These are phyloP conservation scores for Pegoplata infirma DNA, from an alignment of 2,888 invertebrate genomes.

Conservation along the genomic window DNA sequence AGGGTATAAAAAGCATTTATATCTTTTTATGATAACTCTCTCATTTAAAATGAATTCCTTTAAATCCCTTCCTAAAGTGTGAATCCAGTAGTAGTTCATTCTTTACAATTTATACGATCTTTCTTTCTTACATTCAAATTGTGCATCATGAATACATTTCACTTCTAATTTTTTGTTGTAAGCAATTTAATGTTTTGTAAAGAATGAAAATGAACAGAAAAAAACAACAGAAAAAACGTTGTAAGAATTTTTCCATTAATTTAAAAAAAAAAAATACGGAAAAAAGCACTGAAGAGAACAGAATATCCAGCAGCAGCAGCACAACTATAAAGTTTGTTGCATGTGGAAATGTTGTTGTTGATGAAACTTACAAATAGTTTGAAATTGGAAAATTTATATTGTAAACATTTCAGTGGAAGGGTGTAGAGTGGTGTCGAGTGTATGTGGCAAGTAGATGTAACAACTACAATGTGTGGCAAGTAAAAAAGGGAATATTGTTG, in stretches of 20 bases:
- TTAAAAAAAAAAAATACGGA: constrained; percentile 36
- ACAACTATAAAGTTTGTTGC: constrained; percentile 49
- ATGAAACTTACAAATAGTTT: constrained; percentile 39
- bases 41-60: no score
- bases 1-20: no score
- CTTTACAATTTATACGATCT: no score
- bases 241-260: constrained; percentile 52
- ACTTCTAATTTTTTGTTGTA: constrained; percentile 5
- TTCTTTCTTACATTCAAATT: constrained; percentile 41
- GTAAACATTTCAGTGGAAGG: constrained; percentile 32
- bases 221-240: constrained; percentile 24
- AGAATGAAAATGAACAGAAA: not conserved
- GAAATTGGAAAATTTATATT: constrained; percentile 19
- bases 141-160: constrained; percentile 39
- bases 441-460: constrained; percentile 22
- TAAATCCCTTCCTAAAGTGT: not conserved
- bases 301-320: constrained; percentile 21
- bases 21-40: no score
- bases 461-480: constrained; percentile 1
- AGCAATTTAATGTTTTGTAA: not conserved
- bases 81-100: constrained; percentile 21
- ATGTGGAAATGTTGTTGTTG: constrained; percentile 50
- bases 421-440: not conserved
- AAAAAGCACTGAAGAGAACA: no score
- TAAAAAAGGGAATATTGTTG: not conserved